These are phyloP conservation scores for Thrips palmi DNA, from an alignment of 1,140 invertebrate genomes.

Conservation along the genomic window DNA sequence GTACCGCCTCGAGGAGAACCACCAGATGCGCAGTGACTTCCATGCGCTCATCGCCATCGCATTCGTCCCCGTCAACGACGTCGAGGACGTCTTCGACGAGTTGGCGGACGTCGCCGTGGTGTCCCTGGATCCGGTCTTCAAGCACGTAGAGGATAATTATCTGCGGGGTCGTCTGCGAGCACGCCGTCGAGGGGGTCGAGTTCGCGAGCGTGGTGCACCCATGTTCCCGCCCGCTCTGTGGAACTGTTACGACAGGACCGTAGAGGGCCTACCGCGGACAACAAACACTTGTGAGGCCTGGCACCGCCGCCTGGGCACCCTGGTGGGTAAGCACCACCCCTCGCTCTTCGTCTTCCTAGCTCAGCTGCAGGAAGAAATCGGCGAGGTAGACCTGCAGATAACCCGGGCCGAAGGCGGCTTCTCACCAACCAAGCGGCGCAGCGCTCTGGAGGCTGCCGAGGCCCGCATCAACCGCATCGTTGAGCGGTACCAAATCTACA, in stretches of 20 bases:
- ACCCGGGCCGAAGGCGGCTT: neutral
- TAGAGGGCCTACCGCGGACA: neutral
- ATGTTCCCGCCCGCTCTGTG: neutral
- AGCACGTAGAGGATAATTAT: no score
- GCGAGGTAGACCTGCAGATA: neutral
- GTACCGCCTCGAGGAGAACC: no score
- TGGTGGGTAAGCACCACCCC: neutral
- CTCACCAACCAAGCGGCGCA: neutral
- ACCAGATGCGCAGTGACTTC: no score
- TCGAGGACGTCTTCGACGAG: no score
- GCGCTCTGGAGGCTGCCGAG: neutral
- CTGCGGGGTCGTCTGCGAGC: no score
- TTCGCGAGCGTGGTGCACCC: neutral
- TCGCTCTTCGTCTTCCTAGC: neutral
- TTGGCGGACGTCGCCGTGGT: no score
- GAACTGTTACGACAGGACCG: neutral
- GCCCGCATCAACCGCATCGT: neutral
- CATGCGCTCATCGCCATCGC: no score
- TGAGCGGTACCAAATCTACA: neutral
- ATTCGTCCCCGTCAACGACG: no score
- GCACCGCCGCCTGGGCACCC: neutral
- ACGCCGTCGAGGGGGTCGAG: no score
- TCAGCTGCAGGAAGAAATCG: neutral
- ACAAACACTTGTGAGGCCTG: neutral
- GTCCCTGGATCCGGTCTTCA: no score